Base-by-base conservation (phyloP, 1,140 invertebrate genomes). In the Tachypleus tridentatus region DNA sequence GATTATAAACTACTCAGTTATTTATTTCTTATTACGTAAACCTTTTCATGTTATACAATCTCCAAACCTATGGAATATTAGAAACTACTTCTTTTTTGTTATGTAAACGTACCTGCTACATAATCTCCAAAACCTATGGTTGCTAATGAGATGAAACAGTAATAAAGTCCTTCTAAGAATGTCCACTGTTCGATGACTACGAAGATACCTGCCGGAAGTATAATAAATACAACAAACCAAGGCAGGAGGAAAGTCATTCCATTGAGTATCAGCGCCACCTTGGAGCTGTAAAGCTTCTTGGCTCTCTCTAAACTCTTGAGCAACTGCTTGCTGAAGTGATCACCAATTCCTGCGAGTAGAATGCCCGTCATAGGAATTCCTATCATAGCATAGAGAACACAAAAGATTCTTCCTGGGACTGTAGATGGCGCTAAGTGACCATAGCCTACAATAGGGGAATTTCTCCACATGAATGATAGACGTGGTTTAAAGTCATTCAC, bases 111-210 rank as follows among this genome's bases (percentile, higher is more conserved):
- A 85, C 88, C 87, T 71, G 93, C 91, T 11, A 96, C 92, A 71
- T 85, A 87, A 78, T 97, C 93, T 52, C 93, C 93, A 75, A 96
- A 97, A 47, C 93, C 93, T 70, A 96, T 95, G 6, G 93, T 97
- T 2, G 91, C 91, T 3, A 95, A 81, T 0, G 91, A 93, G 49
- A 96, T 88, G 75, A 93, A 95, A 10, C 89, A 87, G 72, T 91
- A 97, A 75, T 97, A 97, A 56, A 96, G 82, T 1, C 89, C 83
- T 58, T 92, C 85, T n/a, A 92, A 83, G 73, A 92, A 96, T 3
- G 83, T 82, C 93, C 93, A 97, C 1, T 82, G 83, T 78, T 97
- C 93, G 65, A 93, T 88, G 52, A 88, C 80, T 0, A 87, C 85
- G 72, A 97, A 96, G 8, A 97, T 83, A 59, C 85, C 87, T 0